A percentile compares a stretch with the other conserved stretches of the same genome.
Conservation (phyloP, 2,113 vertebrate species). For the Morone saxatilis region DNA sequence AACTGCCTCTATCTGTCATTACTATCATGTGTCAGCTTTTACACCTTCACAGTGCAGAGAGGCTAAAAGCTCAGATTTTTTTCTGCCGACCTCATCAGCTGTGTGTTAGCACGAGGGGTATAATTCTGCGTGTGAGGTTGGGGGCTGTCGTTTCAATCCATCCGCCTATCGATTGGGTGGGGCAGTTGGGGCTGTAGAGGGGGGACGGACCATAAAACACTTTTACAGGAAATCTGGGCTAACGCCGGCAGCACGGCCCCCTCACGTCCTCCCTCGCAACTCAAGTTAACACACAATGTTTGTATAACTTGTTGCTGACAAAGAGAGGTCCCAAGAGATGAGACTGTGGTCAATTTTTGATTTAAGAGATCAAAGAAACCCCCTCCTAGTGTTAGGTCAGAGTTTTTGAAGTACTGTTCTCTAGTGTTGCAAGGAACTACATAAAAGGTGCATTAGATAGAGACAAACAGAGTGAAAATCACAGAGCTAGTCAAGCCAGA, state of each 20-base stretch:
- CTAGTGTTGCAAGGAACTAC: constrained; percentile 10
- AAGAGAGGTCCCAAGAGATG: constrained; percentile 42
- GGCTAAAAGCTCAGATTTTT: constrained; percentile 58
- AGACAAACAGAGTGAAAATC: constrained; percentile 29
- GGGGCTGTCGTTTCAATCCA: constrained; percentile 68
- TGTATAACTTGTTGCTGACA: constrained; percentile 66
- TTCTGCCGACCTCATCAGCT: constrained; percentile 76
- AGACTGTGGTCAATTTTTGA: constrained; percentile 29
- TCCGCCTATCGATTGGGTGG: constrained; percentile 75
- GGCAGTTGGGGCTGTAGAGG: constrained; percentile 39
- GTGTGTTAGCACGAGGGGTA: constrained; percentile 60
- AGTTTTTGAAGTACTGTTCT: constrained; percentile 23
- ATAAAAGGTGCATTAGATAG: constrained; percentile 13
- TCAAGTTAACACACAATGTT: constrained; percentile 47
- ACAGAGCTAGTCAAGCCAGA: constrained; percentile 40
- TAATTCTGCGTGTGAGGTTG: constrained; percentile 67
- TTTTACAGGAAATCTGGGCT: constrained; percentile 73
- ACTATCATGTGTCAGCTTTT: constrained; percentile 63
- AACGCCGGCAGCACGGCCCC: constrained; percentile 38
- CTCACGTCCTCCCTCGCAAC: constrained; percentile 19
- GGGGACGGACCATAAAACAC: constrained; percentile 71
- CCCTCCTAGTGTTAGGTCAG: constrained; percentile 11
- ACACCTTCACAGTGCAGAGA: constrained; percentile 58
- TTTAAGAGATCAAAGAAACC: constrained; percentile 49
- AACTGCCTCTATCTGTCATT: constrained; percentile 61